A percentile compares a stretch with the other conserved stretches of the same genome.
Evolutionary conservation across 2,113 vertebrate species (phyloP).

Genomic region (Sinocyclocheilus grahami): DNA sequence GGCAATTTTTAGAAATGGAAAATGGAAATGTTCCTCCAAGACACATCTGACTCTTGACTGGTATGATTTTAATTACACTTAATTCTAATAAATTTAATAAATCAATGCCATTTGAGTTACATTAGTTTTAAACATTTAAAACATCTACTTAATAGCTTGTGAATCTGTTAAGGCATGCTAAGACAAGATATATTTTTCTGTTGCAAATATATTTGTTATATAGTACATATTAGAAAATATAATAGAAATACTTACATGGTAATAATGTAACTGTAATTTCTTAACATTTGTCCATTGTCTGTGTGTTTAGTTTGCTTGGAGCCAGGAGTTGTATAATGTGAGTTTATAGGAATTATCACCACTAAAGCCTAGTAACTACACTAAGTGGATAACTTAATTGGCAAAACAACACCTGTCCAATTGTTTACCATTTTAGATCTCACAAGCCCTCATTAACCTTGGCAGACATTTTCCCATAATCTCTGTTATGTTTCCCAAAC

Average conservation of each 20-base stretch:
- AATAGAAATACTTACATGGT: background rate
- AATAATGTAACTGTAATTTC: background rate
- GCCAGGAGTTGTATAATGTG: background rate
- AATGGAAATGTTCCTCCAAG: too few species aligned
- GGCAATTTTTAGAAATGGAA: too few species aligned
- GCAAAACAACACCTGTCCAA: background rate
- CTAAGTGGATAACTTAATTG: slow-evolving; percentile 4
- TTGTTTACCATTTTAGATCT: background rate
- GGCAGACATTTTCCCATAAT: background rate
- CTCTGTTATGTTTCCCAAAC: background rate
- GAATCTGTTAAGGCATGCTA: background rate
- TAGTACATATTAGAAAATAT: background rate
- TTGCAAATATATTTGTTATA: background rate
- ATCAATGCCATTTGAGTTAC: background rate
- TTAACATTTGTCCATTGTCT: background rate
- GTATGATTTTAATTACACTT: background rate
- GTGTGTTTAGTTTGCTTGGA: background rate
- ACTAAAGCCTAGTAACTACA: slow-evolving; percentile 4
- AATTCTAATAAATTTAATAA: background rate
- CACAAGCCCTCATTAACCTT: background rate
- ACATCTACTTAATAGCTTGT: background rate
- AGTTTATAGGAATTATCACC: background rate
- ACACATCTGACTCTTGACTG: too few species aligned
- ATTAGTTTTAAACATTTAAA: too few species aligned
- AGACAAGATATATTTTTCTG: background rate